A percentile compares a stretch with the other conserved stretches of the same genome.
phyloP scores from a whole-genome alignment of 2,113 vertebrate genomes.

The Pteropus alecto region DNA sequence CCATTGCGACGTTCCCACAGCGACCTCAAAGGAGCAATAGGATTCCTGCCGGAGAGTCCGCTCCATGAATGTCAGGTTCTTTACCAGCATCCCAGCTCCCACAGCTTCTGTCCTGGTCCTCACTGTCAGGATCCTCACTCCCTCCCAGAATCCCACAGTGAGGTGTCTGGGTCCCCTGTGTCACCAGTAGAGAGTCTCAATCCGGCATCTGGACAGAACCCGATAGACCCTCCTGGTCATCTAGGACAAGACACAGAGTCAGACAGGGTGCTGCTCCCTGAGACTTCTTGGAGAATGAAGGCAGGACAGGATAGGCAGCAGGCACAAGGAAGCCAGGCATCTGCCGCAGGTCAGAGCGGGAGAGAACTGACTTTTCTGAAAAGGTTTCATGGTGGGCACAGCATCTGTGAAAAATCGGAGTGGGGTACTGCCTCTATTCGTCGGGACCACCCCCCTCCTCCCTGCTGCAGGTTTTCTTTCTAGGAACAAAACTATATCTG shows the following conservation, averaged over 20 bases:
- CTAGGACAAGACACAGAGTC: constrained; percentile 58
- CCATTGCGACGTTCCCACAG: fast-evolving
- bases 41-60: not conserved
- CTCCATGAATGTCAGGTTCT: not conserved
- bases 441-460: constrained; percentile 19
- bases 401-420: constrained; percentile 73
- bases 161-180: not conserved
- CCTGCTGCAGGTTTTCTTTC: constrained; percentile 77
- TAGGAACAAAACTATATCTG: constrained; percentile 85
- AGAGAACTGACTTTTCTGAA: constrained; percentile 76
- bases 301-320: not conserved
- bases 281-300: constrained; percentile 43
- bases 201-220: not conserved
- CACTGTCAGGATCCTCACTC: not conserved
- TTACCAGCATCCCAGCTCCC: not conserved
- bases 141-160: not conserved
- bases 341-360: not conserved
- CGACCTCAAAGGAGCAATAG: not conserved
- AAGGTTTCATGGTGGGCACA: constrained; percentile 68
- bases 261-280: constrained; percentile 59
- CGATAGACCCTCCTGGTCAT: constrained; percentile 37
- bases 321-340: not conserved
- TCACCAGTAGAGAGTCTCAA: not conserved
- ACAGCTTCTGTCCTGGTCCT: not conserved
- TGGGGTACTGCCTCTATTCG: constrained; percentile 68